Conservation (phyloP, 2,113 vertebrate genomes). For the Plectropomus leopardus region DNA sequence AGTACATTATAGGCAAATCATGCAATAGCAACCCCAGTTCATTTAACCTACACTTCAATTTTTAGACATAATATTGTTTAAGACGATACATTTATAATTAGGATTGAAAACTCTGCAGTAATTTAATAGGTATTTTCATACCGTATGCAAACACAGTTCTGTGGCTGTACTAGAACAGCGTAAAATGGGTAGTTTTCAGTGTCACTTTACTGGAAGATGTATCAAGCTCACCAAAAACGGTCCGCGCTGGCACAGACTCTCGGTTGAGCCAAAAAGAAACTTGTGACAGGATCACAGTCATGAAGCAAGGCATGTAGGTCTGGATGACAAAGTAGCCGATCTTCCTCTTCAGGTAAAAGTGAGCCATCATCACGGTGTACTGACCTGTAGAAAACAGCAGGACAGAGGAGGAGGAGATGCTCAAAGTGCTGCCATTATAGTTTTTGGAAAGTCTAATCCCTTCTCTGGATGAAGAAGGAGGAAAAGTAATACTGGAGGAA, state of each 20-base stretch:
- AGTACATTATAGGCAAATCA: conserved; percentile 26
- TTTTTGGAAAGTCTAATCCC: neutral
- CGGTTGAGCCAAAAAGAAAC: conserved; percentile 99
- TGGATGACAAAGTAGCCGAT: conserved; percentile 99
- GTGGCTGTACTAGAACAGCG: too few relatives aligned
- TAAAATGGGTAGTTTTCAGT: neutral
- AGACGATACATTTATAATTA: too few relatives aligned
- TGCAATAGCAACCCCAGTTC: neutral
- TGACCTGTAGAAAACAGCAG: conserved; percentile 85
- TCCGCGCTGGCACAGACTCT: conserved; percentile 96
- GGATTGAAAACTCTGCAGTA: too few relatives aligned
- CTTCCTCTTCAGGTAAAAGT: conserved; percentile 98
- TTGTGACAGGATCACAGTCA: conserved; percentile 98
- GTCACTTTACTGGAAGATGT: neutral
- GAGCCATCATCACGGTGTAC: conserved; percentile 97
- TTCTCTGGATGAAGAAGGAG: neutral
- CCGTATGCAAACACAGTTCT: too few relatives aligned
- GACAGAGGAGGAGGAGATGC: neutral
- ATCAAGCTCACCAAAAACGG: conserved; percentile 94
- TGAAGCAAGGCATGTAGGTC: conserved; percentile 98
- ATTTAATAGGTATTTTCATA: too few relatives aligned
- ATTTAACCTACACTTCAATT: too few relatives aligned
- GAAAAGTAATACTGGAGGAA: neutral
- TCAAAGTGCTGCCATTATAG: neutral
- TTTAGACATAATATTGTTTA: too few relatives aligned